Evolutionary conservation across 2,888 invertebrate genomes (phyloP), one percentile per base, ranked within the genome.

Genomic region (Rhorus exstirpatorius): DNA sequence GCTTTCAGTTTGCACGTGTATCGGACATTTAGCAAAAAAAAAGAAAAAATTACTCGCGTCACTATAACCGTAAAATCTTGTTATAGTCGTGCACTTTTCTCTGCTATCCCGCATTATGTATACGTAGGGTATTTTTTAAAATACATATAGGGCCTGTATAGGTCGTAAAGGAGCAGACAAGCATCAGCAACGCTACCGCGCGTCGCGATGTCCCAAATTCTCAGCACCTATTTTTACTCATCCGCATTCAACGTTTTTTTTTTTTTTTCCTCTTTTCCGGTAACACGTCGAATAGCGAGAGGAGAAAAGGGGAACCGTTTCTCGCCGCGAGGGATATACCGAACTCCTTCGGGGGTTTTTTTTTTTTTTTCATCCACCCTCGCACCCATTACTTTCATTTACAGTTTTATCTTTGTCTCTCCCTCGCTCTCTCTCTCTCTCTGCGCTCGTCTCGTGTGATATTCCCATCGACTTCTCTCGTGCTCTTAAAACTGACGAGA

Each of bases 341-440:
- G 81, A 83, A 85, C 86, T 84, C 86, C 85, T 84, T 84, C 84
- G n/a, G n/a, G n/a, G n/a, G n/a, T n/a, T n/a, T n/a, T n/a, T n/a
- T 84, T 79, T 86, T 86, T 71, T 79, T 61, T 35, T 80, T 51
- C 70, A n/a, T 79, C 83, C 67, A 81, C 67, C 19, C 65, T 38
- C 67, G 4, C 24, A 14, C 58, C 35, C n/a, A 7, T n/a, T 19
- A n/a, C n/a, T 7, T n/a, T 26, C 46, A 8, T 60, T 44, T 35
- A 58, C 53, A 55, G 44, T 55, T 35, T 63, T 70, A 71, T 65
- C 38, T 75, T 68, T 26, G 51, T 26, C 31, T 44, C 21, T 61
- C 8, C n/a, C 24, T 4, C 38, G 10, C 14, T 35, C 4, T 8
- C 7, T 35, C n/a, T 17, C 17, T 41, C 63, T 51, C 68, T 70